phyloP scores from a whole-genome alignment of 2,113 vertebrate genomes.

The Pterocles gutturalis region DNA sequence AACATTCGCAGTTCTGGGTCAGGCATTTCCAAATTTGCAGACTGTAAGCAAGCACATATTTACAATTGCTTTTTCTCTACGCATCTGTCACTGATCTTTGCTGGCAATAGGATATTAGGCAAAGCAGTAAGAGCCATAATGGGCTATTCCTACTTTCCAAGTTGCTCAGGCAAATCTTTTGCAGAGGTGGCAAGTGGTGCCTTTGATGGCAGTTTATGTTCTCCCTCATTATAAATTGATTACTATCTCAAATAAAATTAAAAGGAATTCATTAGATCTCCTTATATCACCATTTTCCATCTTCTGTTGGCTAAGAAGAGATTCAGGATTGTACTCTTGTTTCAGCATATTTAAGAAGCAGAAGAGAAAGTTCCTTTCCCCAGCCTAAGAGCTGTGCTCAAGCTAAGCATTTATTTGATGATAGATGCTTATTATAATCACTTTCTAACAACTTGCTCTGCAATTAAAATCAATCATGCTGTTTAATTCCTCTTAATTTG shows the following conservation, averaged over 20 bases:
- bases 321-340: background rate
- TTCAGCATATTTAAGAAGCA: background rate
- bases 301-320: background rate
- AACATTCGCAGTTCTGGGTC: background rate
- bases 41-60: background rate
- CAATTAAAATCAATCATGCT: slow-evolving; percentile 62
- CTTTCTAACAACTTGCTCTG: slow-evolving; percentile 40
- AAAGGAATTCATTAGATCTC: background rate
- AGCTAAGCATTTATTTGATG: slow-evolving; percentile 35
- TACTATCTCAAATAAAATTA: background rate
- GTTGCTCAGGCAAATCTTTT: background rate
- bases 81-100: accelerated
- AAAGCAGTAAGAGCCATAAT: background rate
- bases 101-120: background rate
- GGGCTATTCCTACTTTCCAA: background rate
- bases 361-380: background rate
- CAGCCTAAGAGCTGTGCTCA: background rate
- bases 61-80: background rate
- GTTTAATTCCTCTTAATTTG: slow-evolving; percentile 49
- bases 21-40: background rate
- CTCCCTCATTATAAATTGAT: background rate
- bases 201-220: background rate
- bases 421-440: slow-evolving; percentile 49
- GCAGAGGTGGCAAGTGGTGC: background rate
- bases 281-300: background rate